A percentile compares a stretch with the other conserved stretches of the same genome.
These are phyloP conservation scores for Jordanella pulchra DNA, from an alignment of 2,797 vertebrate species.

Conservation along the genomic window DNA sequence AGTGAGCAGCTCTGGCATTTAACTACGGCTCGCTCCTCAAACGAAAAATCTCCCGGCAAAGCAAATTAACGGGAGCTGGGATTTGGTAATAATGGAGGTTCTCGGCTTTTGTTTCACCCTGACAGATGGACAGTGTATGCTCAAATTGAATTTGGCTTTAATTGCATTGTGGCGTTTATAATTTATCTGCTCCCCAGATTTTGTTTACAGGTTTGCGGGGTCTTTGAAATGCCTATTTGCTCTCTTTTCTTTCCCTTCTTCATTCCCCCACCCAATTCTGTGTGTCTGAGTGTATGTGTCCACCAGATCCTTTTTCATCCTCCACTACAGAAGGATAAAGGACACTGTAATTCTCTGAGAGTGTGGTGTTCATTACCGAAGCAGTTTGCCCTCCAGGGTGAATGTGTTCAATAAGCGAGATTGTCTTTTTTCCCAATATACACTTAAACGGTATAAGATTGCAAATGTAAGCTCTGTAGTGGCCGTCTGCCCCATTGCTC, in stretches of 20 bases:
- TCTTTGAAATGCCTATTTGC: conserved; percentile 88
- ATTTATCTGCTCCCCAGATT: conserved; percentile 99
- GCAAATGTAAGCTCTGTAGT: conserved; percentile 77
- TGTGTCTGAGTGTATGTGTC: conserved; percentile 41
- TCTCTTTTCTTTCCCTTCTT: conserved; percentile 42
- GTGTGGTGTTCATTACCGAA: conserved; percentile 89
- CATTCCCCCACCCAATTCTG: background rate
- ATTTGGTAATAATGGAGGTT: conserved; percentile 96
- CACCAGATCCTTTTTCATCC: conserved; percentile 75
- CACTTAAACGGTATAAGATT: conserved; percentile 83
- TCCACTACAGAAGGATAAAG: conserved; percentile 85
- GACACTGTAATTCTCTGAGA: conserved; percentile 89
- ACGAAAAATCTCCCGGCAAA: conserved; percentile 94
- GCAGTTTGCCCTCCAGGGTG: conserved; percentile 87
- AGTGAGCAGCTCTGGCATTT: conserved; percentile 86
- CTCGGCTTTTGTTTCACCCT: conserved; percentile 97
- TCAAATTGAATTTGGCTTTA: conserved; percentile 99
- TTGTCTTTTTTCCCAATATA: conserved; percentile 84
- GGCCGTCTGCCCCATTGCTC: conserved; percentile 77
- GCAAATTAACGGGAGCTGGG: conserved; percentile 97
- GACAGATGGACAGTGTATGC: conserved; percentile 99
- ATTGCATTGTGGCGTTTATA: conserved; percentile 99
- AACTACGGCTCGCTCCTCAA: conserved; percentile 89
- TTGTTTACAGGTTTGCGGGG: conserved; percentile 98
- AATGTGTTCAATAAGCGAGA: conserved; percentile 87